Conservation (phyloP, 2,113 vertebrate genomes). For the Pterocles orientalis region DNA sequence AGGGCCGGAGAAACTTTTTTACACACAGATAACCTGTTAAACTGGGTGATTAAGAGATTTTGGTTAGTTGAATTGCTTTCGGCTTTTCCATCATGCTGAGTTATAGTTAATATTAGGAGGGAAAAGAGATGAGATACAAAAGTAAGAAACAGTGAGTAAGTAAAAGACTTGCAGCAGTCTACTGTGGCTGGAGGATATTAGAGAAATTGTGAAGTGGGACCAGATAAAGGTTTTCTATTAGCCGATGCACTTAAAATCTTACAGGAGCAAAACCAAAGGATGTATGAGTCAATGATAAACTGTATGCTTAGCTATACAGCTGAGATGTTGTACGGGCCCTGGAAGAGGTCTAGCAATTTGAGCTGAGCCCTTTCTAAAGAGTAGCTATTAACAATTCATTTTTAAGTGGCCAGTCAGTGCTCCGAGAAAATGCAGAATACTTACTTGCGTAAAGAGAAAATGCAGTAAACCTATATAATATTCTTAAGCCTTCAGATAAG, state of each 20-base stretch:
- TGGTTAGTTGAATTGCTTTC: background rate
- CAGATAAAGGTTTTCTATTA: background rate
- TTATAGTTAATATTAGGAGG: background rate
- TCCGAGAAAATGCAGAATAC: background rate
- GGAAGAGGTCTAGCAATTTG: constrained; percentile 24
- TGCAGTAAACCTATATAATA: background rate
- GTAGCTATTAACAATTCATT: background rate
- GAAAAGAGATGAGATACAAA: background rate
- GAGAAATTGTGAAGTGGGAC: background rate
- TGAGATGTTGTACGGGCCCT: constrained; percentile 13
- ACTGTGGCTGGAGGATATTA: background rate
- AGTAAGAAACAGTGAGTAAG: background rate
- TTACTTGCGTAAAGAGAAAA: background rate
- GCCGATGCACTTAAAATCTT: background rate
- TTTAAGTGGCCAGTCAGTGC: background rate
- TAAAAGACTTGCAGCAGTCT: background rate
- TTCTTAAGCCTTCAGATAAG: background rate
- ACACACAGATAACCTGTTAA: background rate
- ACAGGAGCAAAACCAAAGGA: background rate
- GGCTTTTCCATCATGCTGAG: background rate
- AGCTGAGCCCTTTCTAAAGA: background rate
- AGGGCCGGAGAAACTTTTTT: background rate
- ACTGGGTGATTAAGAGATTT: background rate
- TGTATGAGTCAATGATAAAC: background rate
- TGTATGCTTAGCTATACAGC: background rate